Base-by-base conservation (phyloP, 2,888 invertebrate genomes). In the Galeopsomyia nigrocyanea region DNA sequence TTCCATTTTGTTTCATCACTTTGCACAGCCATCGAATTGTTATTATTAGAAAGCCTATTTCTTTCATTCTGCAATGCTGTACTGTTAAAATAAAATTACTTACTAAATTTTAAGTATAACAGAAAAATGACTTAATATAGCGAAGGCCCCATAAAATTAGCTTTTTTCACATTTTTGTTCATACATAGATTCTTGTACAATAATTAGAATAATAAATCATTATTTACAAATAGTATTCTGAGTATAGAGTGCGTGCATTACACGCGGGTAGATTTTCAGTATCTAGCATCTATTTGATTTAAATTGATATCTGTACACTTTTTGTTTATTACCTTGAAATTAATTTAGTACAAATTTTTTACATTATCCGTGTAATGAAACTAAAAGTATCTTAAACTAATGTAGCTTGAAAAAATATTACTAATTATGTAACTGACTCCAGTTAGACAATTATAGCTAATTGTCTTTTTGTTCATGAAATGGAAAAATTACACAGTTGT, bases 171-270 rank as follows among this genome's bases (percentile, higher is more conserved):
- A 55, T 62, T 61, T 68, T 61, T 50, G 61, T 61, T 58, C 19
- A 60, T 31, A 26, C 51, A 26, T 58, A 21, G 53, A 47, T 65
- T 65, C 68, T 64, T 51, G 56, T 58, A 74, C 64, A 74, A 71
- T 70, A 74, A 71, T 74, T 61, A 71, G 68, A 64, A 57, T 71
- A 65, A 71, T 39, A 68, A 71, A 71, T 65, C 60, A 74, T 68
- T 60, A 55, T 68, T 74, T 74, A 71, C 50, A 26, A 39, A 57
- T 66, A 47, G 46, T 58, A 56, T 56, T 57, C 65, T 66, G 66
- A 63, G 46, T 22, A 65, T 69, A 66, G 47, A 74, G 62, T 62
- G 26, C 62, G n/a, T 46, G 17, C 26, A 49, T 51, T 39, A 39
- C 7, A 39, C 39, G 39, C 39, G 39, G 5, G 13, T 39, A 39